Evolutionary conservation across 2,113 vertebrate species (phyloP).

Genomic region (Felis chaus): DNA sequence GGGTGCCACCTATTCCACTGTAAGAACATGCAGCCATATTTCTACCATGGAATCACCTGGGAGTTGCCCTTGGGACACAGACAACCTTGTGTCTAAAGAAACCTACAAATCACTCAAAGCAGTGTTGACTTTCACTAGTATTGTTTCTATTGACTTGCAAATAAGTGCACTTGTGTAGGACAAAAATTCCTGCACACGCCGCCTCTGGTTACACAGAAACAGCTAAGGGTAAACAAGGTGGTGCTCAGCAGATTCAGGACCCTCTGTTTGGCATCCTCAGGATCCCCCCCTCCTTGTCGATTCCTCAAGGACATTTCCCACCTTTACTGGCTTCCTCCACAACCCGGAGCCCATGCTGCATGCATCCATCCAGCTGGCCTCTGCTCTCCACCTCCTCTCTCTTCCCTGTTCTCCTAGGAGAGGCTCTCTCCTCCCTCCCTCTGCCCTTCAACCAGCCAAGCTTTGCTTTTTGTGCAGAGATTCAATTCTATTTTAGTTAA

Average conservation of each 20-base stretch:
- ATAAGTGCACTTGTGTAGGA: background rate
- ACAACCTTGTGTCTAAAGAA: background rate
- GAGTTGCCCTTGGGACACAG: background rate
- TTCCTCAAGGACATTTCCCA: background rate
- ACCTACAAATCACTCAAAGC: constrained; percentile 11
- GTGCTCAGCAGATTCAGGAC: background rate
- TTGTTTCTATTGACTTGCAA: constrained; percentile 2
- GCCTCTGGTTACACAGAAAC: constrained; percentile 5
- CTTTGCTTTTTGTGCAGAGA: background rate
- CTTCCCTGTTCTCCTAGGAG: background rate
- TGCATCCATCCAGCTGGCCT: background rate
- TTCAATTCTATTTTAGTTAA: background rate
- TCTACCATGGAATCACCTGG: background rate
- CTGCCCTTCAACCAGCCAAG: background rate
- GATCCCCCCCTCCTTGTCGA: background rate
- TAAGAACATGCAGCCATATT: background rate
- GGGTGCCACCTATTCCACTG: background rate
- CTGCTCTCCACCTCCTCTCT: background rate
- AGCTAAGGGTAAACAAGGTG: background rate
- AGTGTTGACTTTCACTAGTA: background rate
- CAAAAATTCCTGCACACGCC: background rate
- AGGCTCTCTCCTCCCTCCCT: background rate
- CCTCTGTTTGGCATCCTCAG: background rate
- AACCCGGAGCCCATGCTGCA: background rate
- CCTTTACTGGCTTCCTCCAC: background rate